Base-by-base conservation (phyloP, 2,797 vertebrate genomes). In the Coregonus sp. region DNA sequence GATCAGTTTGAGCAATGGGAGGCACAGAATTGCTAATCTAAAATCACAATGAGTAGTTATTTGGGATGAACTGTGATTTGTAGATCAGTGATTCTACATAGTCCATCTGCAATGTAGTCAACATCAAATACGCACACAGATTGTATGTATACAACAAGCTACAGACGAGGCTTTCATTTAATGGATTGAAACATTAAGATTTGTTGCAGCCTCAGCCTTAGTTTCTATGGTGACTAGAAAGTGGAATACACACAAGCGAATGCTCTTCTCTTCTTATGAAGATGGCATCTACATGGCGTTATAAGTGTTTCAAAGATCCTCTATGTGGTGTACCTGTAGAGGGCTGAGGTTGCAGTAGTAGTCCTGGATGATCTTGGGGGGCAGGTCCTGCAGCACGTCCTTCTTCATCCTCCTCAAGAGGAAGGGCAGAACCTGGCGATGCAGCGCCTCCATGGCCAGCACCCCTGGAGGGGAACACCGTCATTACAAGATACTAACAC, bases 361-460 rank as follows among this genome's bases (percentile, higher is more conserved):
- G 88, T 99, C 98, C 92, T 99, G 98, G 92, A 99, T 99, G 81
- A 99, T 99, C 93, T 99, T 99, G 50, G 98, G 98, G 83, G 98
- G 98, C 85, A 99, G 96, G 86, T 99, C 98, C 87, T 99, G 98
- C 25, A 99, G 95, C 73, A 99, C 98, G 80, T 99, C 98, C 87
- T 98, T 98, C 92, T 99, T 99, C 98, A 99, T 99, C 88, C 98
- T 96, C 89, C 98, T 96, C 78, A 99, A 91, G 66, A 99, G 95
- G 91, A 99, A 99, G 0, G 98, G 98, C 51, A 99, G 87, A 72
- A 99, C 98, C 88, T 99, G 98, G 7, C 98, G 96, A 85, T 99
- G 98, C 16, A 99, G 88, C 0, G 98, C 98, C 86, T 99, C 98
- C 98, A 99, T 99, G 1, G 98, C 98, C 84, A 99, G 94, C 67